Base-by-base conservation (phyloP, 1,140 invertebrate genomes). In the Drepana arcuata region DNA sequence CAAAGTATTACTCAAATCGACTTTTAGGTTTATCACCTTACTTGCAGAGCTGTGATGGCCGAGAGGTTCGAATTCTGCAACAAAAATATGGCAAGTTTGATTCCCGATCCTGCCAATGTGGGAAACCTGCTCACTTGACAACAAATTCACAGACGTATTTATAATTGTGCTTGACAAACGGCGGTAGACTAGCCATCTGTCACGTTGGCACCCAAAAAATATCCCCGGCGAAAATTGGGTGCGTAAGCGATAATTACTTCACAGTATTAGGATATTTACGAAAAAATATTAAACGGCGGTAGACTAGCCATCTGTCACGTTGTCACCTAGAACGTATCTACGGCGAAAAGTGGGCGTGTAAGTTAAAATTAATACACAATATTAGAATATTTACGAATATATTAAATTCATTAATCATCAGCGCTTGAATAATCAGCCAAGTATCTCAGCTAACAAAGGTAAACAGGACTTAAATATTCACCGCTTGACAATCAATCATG, bases 401-500 rank as follows among this genome's bases (percentile, higher is more conserved):
- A 16, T 28, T 16, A 11, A 24, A 16, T 36, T 24, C 26, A 28
- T 28, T 28, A 27, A 28, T 36, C 18, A 28, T 15, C 27, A 28
- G 15, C 16, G 13, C 13, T 9, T 7, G 26, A 24, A 34, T 21
- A 26, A 21, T 9, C 15, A 32, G n/a, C n/a, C n/a, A n/a, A n/a
- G n/a, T n/a, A 32, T 14, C 18, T 15, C 23, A 14, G 7, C n/a
- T 24, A 34, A 26, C 1, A 5, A n/a, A 6, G 10, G 10, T 12
- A 12, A 4, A 27, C 10, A 9, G 13, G 10, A 36, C 28, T 36
- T 15, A 16, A 14, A 39, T 31, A 14, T 24, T 31, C 7, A 29
- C 14, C n/a, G n/a, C n/a, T n/a, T n/a, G n/a, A 31, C 36, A 9
- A 25, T 39, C 15, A 39, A 39, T 39, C 27, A 39, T 39, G 30